A percentile compares a stretch with the other conserved stretches of the same genome.
These are phyloP conservation scores for Butastur rufipennis DNA, from an alignment of 2,113 vertebrate species.

Conservation along the genomic window DNA sequence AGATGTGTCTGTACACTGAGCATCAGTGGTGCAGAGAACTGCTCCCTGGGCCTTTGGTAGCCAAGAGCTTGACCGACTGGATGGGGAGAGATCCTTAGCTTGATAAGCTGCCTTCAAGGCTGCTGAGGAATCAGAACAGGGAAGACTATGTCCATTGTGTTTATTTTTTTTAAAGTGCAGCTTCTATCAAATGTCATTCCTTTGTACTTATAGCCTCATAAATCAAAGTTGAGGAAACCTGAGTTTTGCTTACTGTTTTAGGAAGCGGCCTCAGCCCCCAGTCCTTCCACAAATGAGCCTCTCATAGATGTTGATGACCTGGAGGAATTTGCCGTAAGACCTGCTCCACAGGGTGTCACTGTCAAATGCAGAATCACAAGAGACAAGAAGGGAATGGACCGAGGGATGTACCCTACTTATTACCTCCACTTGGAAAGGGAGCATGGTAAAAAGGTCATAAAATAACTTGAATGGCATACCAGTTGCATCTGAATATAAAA, in stretches of 20 bases:
- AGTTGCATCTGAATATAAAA: conserved; percentile 23
- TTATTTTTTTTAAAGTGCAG: background rate
- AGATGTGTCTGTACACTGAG: background rate
- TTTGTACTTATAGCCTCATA: background rate
- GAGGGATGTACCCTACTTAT: conserved; percentile 99
- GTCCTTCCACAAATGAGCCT: conserved; percentile 83
- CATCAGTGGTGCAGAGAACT: background rate
- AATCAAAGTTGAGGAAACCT: background rate
- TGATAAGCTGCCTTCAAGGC: background rate
- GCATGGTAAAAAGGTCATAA: conserved; percentile 95
- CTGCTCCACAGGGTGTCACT: conserved; percentile 90
- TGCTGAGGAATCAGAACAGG: background rate
- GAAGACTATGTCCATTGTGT: background rate
- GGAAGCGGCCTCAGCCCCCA: conserved; percentile 93
- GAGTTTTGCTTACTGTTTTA: conserved; percentile 44
- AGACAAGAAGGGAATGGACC: conserved; percentile 99
- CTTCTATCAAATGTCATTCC: background rate
- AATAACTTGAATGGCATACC: conserved; percentile 63
- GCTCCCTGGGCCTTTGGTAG: background rate
- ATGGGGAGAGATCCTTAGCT: background rate
- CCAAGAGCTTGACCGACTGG: background rate
- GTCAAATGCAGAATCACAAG: conserved; percentile 97
- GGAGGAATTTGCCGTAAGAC: conserved; percentile 92
- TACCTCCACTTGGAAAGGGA: conserved; percentile 98
- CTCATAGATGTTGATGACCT: conserved; percentile 90